Evolutionary conservation across 2,888 invertebrate species (phyloP).

Genomic region (Copidosoma aretas): DNA sequence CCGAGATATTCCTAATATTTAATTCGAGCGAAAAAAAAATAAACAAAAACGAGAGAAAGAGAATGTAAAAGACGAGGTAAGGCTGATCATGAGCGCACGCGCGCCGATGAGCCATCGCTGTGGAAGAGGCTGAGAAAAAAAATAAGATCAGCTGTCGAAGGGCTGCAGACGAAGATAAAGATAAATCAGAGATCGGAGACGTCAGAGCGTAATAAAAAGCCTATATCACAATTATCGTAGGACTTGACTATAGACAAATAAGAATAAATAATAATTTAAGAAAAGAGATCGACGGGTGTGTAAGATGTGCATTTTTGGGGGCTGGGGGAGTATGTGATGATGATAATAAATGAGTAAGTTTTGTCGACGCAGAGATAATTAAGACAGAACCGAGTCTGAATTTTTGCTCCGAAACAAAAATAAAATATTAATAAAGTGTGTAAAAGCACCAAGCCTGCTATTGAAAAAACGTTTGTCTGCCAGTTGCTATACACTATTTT

Average conservation of each 20-base stretch:
- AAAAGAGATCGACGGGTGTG: slow-evolving; percentile 39
- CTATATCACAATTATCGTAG: slow-evolving; percentile 56
- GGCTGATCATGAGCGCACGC: slow-evolving; percentile 34
- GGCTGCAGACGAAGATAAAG: slow-evolving; percentile 1
- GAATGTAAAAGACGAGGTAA: slow-evolving; percentile 35
- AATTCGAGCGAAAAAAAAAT: slow-evolving; percentile 34
- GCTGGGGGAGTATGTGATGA: neutral
- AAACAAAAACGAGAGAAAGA: slow-evolving; percentile 20
- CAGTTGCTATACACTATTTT: slow-evolving; percentile 57
- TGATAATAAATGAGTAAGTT: too few relatives aligned
- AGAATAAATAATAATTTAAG: slow-evolving; percentile 44
- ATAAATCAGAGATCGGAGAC: slow-evolving; percentile 26
- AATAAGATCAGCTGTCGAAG: neutral
- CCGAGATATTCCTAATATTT: slow-evolving; percentile 59
- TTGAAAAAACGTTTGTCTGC: slow-evolving; percentile 56
- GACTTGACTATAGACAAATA: slow-evolving; percentile 47
- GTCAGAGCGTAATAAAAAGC: slow-evolving; percentile 55
- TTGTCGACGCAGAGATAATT: slow-evolving; percentile 27
- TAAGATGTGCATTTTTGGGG: slow-evolving; percentile 10
- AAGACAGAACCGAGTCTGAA: slow-evolving; percentile 27
- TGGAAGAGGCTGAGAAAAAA: slow-evolving; percentile 6
- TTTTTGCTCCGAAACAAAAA: slow-evolving; percentile 11
- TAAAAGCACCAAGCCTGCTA: slow-evolving; percentile 55
- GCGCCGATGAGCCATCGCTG: slow-evolving; percentile 11
- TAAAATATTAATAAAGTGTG: too few relatives aligned